phyloP scores from a whole-genome alignment of 2,888 invertebrate genomes.

The Drosophila rubida region DNA sequence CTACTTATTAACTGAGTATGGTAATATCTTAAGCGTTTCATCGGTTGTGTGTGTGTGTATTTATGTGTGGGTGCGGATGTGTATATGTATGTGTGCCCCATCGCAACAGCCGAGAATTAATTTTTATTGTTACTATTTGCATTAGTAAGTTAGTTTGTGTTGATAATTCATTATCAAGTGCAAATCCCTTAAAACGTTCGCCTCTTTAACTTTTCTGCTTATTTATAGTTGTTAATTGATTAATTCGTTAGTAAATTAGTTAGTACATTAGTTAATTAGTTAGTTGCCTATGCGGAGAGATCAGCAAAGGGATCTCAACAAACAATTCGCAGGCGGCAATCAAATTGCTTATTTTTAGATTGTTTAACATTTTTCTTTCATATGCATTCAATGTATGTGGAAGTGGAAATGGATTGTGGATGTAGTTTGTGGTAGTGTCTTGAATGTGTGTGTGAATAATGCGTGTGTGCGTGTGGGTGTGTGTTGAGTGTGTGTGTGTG shows the following conservation, averaged over 20 bases:
- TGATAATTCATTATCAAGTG: not conserved
- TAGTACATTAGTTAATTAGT: conserved; percentile 27
- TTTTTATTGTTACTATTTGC: conserved; percentile 1
- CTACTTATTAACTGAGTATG: conserved; percentile 76
- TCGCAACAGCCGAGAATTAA: conserved; percentile 27
- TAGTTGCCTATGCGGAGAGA: conserved; percentile 44
- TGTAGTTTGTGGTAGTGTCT: not conserved
- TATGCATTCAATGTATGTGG: conserved; percentile 12
- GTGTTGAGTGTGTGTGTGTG: conserved; percentile 18
- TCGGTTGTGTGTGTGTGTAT: conserved; percentile 33
- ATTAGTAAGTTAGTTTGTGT: not conserved
- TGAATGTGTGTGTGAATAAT: not conserved
- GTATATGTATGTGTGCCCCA: conserved; percentile 26
- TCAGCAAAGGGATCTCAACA: conserved; percentile 44
- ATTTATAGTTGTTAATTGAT: conserved; percentile 19
- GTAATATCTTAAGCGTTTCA: conserved; percentile 74
- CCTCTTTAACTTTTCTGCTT: conserved; percentile 12
- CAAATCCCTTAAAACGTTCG: conserved; percentile 22
- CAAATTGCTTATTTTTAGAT: conserved; percentile 30
- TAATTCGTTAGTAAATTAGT: conserved; percentile 33
- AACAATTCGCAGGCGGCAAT: conserved; percentile 42
- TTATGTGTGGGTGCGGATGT: conserved; percentile 2
- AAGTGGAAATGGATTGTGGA: conserved; percentile 3
- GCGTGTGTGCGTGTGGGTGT: conserved; percentile 10
- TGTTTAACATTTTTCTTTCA: conserved; percentile 5